Conservation (phyloP, 1,140 invertebrate species). For the Drosophila kepulauana region DNA sequence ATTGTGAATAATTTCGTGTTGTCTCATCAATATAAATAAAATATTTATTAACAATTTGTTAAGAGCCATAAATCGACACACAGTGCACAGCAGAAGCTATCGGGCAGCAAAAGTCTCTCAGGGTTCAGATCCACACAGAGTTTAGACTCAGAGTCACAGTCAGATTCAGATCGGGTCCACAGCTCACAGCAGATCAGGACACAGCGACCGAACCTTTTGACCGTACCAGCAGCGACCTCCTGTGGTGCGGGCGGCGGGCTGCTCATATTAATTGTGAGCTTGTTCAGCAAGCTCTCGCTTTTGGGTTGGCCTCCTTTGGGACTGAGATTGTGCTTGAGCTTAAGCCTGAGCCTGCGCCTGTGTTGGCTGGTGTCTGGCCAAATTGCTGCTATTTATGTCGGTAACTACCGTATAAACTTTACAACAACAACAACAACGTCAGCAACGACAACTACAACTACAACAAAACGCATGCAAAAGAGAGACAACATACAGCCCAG, state of each 20-base stretch:
- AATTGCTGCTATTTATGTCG: constrained; percentile 85
- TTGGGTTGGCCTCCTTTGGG: background rate
- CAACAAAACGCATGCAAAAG: constrained; percentile 53
- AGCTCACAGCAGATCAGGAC: constrained; percentile 51
- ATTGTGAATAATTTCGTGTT: constrained; percentile 80
- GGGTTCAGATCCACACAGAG: constrained; percentile 23
- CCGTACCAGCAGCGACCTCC: constrained; percentile 54
- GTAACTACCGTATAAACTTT: constrained; percentile 84
- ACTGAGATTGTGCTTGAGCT: background rate
- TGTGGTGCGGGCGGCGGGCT: constrained; percentile 71
- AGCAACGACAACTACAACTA: constrained; percentile 14
- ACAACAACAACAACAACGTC: constrained; percentile 45
- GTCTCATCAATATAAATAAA: constrained; percentile 83
- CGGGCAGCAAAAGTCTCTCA: constrained; percentile 29
- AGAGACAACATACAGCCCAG: constrained; percentile 39
- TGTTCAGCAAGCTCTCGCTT: constrained; percentile 62
- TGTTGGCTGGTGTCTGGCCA: constrained; percentile 81
- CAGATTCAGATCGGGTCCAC: constrained; percentile 15
- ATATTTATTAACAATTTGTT: constrained; percentile 83
- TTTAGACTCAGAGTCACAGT: too few relatives aligned
- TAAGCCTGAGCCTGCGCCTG: constrained; percentile 4
- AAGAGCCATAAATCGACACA: constrained; percentile 75
- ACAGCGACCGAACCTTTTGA: constrained; percentile 32
- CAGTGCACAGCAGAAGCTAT: constrained; percentile 55
- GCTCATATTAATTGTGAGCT: constrained; percentile 81